phyloP scores from a whole-genome alignment of 2,888 invertebrate genomes.

The Drosophila setosimentum region DNA sequence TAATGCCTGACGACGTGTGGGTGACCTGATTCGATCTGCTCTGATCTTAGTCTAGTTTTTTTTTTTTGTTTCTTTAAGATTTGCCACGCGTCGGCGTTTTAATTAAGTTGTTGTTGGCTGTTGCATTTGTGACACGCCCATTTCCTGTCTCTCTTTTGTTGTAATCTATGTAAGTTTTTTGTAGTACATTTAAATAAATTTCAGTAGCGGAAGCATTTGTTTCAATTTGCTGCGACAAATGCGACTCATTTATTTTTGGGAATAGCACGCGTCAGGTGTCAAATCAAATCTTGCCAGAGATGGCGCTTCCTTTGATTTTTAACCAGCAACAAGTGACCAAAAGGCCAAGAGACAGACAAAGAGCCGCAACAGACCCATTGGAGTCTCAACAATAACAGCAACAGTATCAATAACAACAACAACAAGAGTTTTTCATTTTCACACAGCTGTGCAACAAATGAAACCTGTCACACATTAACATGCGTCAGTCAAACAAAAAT shows the following conservation, averaged over 20 bases:
- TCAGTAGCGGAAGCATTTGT: slow-evolving; percentile 69
- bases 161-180: slow-evolving; percentile 48
- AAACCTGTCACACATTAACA: slow-evolving; percentile 69
- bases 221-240: slow-evolving; percentile 33
- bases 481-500: slow-evolving; percentile 40
- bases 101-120: slow-evolving; percentile 48
- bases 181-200: slow-evolving; percentile 43
- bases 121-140: slow-evolving; percentile 54
- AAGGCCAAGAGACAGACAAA: slow-evolving; percentile 18
- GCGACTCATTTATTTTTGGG: slow-evolving; percentile 18
- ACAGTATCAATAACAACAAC: slow-evolving; percentile 7
- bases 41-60: slow-evolving; percentile 39
- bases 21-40: slow-evolving; percentile 44
- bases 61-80: slow-evolving; percentile 7
- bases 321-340: slow-evolving; percentile 62
- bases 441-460: slow-evolving; percentile 64
- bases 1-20: slow-evolving; percentile 35
- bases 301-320: slow-evolving; percentile 16
- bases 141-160: slow-evolving; percentile 53
- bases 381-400: slow-evolving; percentile 23
- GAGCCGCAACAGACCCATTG: slow-evolving; percentile 29
- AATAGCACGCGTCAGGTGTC: slow-evolving; percentile 63
- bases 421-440: slow-evolving; percentile 29
- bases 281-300: slow-evolving; percentile 21
- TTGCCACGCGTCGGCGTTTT: slow-evolving; percentile 68